Conservation (phyloP, 2,888 invertebrate species). For the Machimus rusticus region DNA sequence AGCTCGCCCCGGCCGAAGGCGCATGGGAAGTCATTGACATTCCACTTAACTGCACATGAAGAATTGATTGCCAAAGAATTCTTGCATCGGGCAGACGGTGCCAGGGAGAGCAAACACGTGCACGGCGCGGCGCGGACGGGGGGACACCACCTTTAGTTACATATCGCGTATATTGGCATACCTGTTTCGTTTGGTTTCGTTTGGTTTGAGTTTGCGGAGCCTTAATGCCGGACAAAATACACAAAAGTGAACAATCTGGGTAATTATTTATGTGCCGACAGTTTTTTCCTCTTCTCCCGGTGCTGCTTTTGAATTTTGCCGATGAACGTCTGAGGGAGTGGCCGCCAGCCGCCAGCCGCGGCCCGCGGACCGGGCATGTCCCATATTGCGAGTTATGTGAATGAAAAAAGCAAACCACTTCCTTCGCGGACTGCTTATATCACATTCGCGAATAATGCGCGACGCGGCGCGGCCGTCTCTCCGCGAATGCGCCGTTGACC, state of each 20-base stretch:
- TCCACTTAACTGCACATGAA: constrained; percentile 45
- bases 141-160: neutral
- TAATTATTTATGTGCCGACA: constrained; percentile 32
- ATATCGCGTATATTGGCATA: neutral
- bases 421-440: neutral
- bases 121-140: neutral
- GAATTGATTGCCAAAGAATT: constrained; percentile 46
- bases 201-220: neutral
- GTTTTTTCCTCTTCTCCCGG: constrained; percentile 8
- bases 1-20: neutral
- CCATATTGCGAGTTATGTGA: neutral
- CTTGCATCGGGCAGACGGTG: constrained; percentile 14
- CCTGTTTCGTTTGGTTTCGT: too few species aligned
- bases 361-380: neutral
- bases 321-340: constrained; percentile 9
- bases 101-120: neutral
- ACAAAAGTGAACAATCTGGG: constrained; percentile 30
- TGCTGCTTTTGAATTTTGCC: constrained; percentile 6
- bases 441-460: neutral
- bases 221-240: constrained; percentile 12
- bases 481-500: neutral
- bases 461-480: neutral
- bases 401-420: neutral
- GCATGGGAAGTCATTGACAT: constrained; percentile 45
- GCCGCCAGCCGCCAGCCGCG: constrained; percentile 1